Base-by-base conservation (phyloP, 2,888 invertebrate species). In the Brachyptera risi region DNA sequence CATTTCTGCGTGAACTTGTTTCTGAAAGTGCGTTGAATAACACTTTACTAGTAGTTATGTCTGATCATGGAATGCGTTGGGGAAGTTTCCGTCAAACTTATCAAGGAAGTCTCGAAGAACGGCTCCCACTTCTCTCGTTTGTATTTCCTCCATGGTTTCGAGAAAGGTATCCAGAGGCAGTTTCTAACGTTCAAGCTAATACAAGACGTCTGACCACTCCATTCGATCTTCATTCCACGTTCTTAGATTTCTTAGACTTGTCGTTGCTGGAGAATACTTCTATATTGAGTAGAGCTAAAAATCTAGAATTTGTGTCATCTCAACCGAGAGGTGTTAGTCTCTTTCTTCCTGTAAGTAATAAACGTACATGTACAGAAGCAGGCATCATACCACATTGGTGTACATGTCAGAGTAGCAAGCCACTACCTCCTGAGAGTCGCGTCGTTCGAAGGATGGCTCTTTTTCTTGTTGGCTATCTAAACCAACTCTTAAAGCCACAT, bases 11-110 rank as follows among this genome's bases (percentile, higher is more conserved):
- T 63, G 73, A 76, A 61, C 72, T 88, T 56, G 75, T 82, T 37
- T 68, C 73, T 0, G 72, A 76, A 1, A 78, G 79, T 1, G 75
- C 82, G 58, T 75, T 91, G 58, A 81, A 88, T 57, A 79, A 83
- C 24, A 90, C 91, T 0, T 85, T 44, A 68, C 58, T 93, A 57
- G 73, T 92, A 9, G 71, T 81, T 44, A 79, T 94, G 78, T 94
- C 94, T 73, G 96, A 96, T 72, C 96, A 96, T 71, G 96, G 96
- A 0, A 85, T 93, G 62, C 78, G 95, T 63, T 94, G 90, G 86
- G 95, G 94, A 1, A 80, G 80, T 5, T 92, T 93, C 67, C 80
- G 93, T 9, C 79, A 81, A 67, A 94, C 94, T 0, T 90, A 88
- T 73, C 91, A 94, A 75, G 92, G 92, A 1, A 80, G 86, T 71